phyloP scores from a whole-genome alignment of 2,888 invertebrate species.

The Nemoura dubitans region DNA sequence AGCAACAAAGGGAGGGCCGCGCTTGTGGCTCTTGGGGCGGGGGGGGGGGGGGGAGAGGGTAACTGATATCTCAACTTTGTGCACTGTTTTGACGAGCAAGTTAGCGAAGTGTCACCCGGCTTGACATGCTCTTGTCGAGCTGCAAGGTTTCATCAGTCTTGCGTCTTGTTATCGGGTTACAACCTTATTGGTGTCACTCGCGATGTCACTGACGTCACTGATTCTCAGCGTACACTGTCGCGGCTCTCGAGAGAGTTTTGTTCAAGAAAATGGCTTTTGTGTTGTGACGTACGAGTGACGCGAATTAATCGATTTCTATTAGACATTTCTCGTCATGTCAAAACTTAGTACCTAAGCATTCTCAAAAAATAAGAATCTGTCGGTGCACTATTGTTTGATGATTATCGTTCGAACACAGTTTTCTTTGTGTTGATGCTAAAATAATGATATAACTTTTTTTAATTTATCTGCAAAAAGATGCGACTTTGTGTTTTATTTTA shows the following conservation, averaged over 20 bases:
- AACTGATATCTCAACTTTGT: slow-evolving; percentile 25
- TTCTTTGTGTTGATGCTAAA: no score
- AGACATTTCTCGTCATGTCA: no score
- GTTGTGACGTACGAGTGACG: not conserved
- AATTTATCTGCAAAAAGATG: no score
- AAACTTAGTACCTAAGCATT: no score
- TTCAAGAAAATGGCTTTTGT: not conserved
- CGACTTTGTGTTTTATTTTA: no score
- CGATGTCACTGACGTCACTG: slow-evolving; percentile 3
- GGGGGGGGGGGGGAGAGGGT: no score
- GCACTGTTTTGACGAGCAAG: slow-evolving; percentile 29
- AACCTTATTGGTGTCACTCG: not conserved
- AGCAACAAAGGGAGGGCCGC: not conserved
- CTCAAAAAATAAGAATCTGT: no score
- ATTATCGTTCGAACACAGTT: no score
- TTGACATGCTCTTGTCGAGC: not conserved
- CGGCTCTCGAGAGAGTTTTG: not conserved
- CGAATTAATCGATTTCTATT: no score
- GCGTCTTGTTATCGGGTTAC: slow-evolving; percentile 16
- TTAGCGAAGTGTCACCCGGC: not conserved
- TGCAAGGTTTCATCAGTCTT: not conserved
- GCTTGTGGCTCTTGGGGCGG: no score
- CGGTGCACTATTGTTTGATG: no score
- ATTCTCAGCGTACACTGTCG: not conserved
- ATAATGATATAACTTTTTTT: no score